phyloP scores from a whole-genome alignment of 53 echinoderm and acorn worm species.

The Paracentrotus lividus region DNA sequence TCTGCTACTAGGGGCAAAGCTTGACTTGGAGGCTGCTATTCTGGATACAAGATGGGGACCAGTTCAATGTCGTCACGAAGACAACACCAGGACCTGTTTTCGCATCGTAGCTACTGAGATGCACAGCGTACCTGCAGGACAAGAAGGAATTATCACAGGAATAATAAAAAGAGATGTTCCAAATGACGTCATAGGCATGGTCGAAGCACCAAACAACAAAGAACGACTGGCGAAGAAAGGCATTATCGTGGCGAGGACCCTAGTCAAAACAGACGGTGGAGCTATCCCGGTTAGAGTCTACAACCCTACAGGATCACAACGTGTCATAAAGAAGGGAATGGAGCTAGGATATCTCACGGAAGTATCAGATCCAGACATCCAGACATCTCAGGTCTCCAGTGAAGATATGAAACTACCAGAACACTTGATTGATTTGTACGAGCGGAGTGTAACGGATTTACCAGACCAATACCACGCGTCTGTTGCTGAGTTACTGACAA shows the following conservation, averaged over 20 bases:
- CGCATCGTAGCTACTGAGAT: background rate
- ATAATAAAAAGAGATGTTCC: background rate
- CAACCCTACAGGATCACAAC: slow-evolving; percentile 19
- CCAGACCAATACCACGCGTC: background rate
- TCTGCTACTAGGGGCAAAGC: too few species aligned
- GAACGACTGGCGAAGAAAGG: background rate
- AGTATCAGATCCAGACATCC: background rate
- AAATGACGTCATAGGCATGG: background rate
- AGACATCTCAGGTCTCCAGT: background rate
- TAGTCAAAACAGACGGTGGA: too few species aligned
- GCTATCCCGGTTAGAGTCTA: background rate
- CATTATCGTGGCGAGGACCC: too few species aligned
- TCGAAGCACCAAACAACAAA: background rate
- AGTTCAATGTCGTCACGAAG: background rate
- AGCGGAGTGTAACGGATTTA: background rate
- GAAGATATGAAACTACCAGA: too few species aligned
- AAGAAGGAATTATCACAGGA: background rate
- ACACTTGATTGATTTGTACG: background rate
- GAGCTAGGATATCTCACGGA: background rate
- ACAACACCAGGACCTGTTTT: background rate
- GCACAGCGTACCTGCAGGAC: background rate
- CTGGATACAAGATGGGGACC: background rate
- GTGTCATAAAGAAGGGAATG: slow-evolving; percentile 1
- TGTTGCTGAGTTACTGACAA: background rate
- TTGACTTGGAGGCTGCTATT: background rate